Evolutionary conservation across 2,888 invertebrate species (phyloP), one percentile per base, ranked within the genome.

Genomic region (Apodemia mormo): DNA sequence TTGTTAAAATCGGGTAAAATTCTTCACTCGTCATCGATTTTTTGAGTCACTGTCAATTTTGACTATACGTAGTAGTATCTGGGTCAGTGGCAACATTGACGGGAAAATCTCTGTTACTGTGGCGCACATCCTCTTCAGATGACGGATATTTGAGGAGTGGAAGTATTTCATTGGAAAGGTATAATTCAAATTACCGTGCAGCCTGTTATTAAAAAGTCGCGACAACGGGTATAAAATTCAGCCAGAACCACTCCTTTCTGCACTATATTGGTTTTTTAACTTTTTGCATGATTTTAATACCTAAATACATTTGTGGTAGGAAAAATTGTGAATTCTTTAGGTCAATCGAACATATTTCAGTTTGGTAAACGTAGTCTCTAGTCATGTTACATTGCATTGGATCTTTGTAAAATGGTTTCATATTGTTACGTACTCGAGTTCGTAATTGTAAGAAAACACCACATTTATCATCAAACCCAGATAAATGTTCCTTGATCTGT

Each of bases 11-110:
- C 66, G 9, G 71, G 73, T 66, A 71, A 68, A 61, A 71, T 29
- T 71, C 71, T 69, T 71, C 73, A 73, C 68, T 71, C 64, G 64
- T 71, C 71, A 69, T 73, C 69, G 54, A 74, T 72, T 69, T 67
- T 64, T 58, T 67, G 69, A 40, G 14, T 52, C 52, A n/a, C 2
- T 7, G 5, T 14, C n/a, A 54, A 2, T 69, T 67, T 65, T 65
- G 58, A 69, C 65, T 30, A 71, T 71, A 22, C 68, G 69, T 67
- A 68, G 66, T 66, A 73, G 45, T 66, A 68, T 71, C 67, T 72
- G 67, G 37, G 61, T 66, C 29, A 68, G 64, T 54, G 69, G 70
- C 58, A 70, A 70, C 67, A 72, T 70, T 67, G 69, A 70, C 65
- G 68, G 70, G 52, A 69, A 69, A 67, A 12, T 72, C 56, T 72